These are phyloP conservation scores for Clarias pachynema DNA, from an alignment of 2,797 vertebrate species.

Conservation along the genomic window DNA sequence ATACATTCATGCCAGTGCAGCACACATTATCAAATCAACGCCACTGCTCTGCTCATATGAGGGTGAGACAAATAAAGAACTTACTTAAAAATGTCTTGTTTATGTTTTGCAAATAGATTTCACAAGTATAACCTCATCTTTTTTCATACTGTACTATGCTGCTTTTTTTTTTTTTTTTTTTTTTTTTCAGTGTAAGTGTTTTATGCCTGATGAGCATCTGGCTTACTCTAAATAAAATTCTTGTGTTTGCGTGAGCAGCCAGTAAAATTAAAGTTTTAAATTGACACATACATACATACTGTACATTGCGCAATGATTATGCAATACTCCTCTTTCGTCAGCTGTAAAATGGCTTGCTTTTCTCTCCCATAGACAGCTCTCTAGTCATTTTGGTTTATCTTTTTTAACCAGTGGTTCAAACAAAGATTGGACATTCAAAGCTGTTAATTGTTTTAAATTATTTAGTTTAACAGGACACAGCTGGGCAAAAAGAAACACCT, in stretches of 20 bases:
- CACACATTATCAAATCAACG: background rate
- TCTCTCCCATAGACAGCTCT: background rate
- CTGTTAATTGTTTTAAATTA: background rate
- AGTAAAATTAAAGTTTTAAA: background rate
- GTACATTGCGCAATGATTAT: background rate
- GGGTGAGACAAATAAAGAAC: background rate
- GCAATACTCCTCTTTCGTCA: background rate
- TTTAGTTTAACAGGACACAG: background rate
- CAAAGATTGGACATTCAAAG: background rate
- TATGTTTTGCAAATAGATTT: background rate
- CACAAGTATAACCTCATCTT: background rate
- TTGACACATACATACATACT: background rate
- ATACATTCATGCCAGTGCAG: background rate
- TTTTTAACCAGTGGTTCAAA: background rate
- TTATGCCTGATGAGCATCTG: background rate
- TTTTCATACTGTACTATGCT: background rate
- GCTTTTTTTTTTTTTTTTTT: background rate
- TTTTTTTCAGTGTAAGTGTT: background rate
- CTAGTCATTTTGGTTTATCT: background rate
- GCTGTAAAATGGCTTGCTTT: background rate
- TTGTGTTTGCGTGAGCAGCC: background rate
- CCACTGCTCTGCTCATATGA: background rate
- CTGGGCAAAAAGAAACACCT: background rate
- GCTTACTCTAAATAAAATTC: background rate
- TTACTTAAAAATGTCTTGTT: background rate